Evolutionary conservation across 2,888 invertebrate species (phyloP).

Genomic region (Harmothoe impar): DNA sequence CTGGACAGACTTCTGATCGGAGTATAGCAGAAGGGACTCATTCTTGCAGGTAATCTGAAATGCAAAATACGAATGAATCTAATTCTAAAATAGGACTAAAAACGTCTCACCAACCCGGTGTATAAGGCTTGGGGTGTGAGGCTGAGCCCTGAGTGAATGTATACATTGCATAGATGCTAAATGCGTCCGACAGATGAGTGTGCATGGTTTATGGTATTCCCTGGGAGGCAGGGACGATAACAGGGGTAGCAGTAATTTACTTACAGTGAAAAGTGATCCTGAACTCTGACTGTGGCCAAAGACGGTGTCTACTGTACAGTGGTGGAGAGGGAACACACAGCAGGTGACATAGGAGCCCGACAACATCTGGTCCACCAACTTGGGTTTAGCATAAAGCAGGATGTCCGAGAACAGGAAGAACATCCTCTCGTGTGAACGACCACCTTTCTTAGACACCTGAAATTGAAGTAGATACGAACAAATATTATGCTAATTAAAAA

Average conservation of each 20-base stretch:
- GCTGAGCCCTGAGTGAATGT: too few species aligned
- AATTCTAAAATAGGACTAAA: too few species aligned
- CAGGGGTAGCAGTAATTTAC: background rate
- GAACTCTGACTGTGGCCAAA: slow-evolving; percentile 68
- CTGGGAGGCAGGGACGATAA: too few species aligned
- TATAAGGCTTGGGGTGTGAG: too few species aligned
- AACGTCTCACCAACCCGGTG: too few species aligned
- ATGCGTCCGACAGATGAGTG: too few species aligned
- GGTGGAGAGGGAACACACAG: slow-evolving; percentile 88
- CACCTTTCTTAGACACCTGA: slow-evolving; percentile 85
- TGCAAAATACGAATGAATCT: background rate
- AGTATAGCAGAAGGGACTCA: slow-evolving; percentile 79
- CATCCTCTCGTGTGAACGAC: slow-evolving; percentile 85
- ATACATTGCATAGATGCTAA: too few species aligned
- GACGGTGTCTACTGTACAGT: slow-evolving; percentile 86
- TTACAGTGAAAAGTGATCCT: slow-evolving; percentile 71
- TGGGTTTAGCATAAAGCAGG: slow-evolving; percentile 89
- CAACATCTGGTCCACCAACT: slow-evolving; percentile 85
- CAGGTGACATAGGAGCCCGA: slow-evolving; percentile 86
- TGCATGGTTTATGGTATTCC: too few species aligned
- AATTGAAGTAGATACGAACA: background rate
- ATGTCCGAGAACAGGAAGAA: slow-evolving; percentile 90
- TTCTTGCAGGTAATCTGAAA: slow-evolving; percentile 80
- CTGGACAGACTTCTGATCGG: slow-evolving; percentile 77
- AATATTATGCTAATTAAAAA: background rate